Evolutionary conservation across 2,888 invertebrate species (phyloP).

Genomic region (Microchrysa polita): DNA sequence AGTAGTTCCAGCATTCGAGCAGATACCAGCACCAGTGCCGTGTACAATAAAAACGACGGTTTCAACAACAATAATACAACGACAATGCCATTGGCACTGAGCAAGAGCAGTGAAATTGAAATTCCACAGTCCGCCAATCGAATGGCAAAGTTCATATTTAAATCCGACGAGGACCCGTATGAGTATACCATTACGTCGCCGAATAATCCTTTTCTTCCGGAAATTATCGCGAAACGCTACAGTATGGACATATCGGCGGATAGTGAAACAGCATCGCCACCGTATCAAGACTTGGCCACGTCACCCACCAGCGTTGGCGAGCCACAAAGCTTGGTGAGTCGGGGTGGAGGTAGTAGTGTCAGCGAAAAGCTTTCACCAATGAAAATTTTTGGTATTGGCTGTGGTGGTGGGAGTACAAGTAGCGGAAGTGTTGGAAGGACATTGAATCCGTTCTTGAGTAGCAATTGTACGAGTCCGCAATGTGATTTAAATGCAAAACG

Average conservation of each 20-base stretch:
- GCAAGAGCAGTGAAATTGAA: slow-evolving; percentile 16
- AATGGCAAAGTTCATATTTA: slow-evolving; percentile 22
- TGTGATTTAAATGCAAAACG: slow-evolving; percentile 65
- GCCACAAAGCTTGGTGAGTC: neutral
- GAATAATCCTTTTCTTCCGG: slow-evolving; percentile 63
- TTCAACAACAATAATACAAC: slow-evolving; percentile 51
- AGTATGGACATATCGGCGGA: slow-evolving; percentile 51
- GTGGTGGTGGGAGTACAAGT: neutral
- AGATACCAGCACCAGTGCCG: neutral
- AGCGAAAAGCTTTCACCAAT: slow-evolving; percentile 35
- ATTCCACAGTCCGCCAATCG: slow-evolving; percentile 11
- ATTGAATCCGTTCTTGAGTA: slow-evolving; percentile 59
- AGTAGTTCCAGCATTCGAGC: neutral
- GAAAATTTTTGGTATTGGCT: neutral
- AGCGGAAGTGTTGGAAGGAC: slow-evolving; percentile 54
- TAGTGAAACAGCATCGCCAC: slow-evolving; percentile 30
- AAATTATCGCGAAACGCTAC: slow-evolving; percentile 62
- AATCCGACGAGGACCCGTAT: slow-evolving; percentile 51
- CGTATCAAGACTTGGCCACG: slow-evolving; percentile 14
- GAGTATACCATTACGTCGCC: slow-evolving; percentile 62
- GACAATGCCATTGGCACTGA: slow-evolving; percentile 40
- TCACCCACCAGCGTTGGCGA: slow-evolving; percentile 19
- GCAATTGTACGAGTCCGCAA: slow-evolving; percentile 53
- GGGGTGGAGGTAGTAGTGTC: neutral
- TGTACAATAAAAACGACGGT: slow-evolving; percentile 48